Evolutionary conservation across 2,797 vertebrate genomes (phyloP), one percentile per base, ranked within the genome.

Genomic region (Adelosebastes latens): DNA sequence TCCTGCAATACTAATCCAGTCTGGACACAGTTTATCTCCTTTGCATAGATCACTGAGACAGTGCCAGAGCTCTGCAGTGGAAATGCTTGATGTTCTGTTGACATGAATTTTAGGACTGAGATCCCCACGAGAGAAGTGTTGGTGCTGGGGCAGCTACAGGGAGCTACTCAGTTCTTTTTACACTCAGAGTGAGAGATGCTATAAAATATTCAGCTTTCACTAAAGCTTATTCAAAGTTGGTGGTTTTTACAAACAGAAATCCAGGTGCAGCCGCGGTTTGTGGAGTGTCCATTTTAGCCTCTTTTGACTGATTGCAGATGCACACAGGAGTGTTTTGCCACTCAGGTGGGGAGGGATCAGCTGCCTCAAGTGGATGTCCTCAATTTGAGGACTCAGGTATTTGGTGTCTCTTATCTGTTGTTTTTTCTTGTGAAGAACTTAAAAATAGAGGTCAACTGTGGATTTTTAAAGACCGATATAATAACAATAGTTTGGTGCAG

Each of bases 1-100:
- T 81, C 34, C 75, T 80, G 82, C 76, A 80, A 29, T 71, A 66
- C 68, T 81, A 72, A 80, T 79, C 53, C 69, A 60, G 53, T 73
- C 32, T 8, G 74, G 77, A 80, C 81, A 82, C 63, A 59, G 72
- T 34, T 81, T 81, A 67, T 91, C 56, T 75, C 62, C 65, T 79
- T 80, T 42, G 58, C 63, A 62, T 69, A 82, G 59, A 76, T 84
- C 71, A 78, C 29, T 8, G 65, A 84, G 75, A 69, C 66, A 16
- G 16, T 42, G 36, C 27, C 34, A 75, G 49, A 79, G 56, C 70
- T 24, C 63, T 62, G 78, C 72, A 68, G 70, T 6, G 20, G 42
- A 73, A 65, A 83, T 65, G 25, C 66, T 78, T 71, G 55, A 81
- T 68, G 29, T 73, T 73, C 25, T 79, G 56, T 81, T 80, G 67